Conservation (phyloP, 2,797 vertebrate genomes). For the Apogon hyalosoma region DNA sequence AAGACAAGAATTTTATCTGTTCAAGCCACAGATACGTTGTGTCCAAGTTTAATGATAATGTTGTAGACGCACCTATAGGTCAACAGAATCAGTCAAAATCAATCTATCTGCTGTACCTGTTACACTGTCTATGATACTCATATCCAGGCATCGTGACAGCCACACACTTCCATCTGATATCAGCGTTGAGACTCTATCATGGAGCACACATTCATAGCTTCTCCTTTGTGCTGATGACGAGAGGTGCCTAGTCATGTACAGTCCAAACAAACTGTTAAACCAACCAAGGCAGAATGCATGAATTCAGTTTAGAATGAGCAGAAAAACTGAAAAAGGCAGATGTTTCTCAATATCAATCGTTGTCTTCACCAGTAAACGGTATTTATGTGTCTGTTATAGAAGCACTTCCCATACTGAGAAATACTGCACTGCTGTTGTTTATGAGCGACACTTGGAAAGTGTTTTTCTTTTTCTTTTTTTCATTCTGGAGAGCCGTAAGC, state of each 20-base stretch:
- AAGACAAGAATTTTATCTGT: slow-evolving; percentile 3
- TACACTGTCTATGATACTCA: not conserved
- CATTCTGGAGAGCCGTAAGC: slow-evolving; percentile 39
- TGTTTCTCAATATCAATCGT: not conserved
- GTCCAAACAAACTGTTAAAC: slow-evolving; percentile 1
- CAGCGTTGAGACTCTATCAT: not conserved
- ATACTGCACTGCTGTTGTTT: slow-evolving; percentile 38
- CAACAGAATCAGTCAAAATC: slow-evolving; percentile 20
- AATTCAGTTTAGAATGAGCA: not conserved
- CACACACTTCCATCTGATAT: not conserved
- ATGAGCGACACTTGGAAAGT: slow-evolving; percentile 31
- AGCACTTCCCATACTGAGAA: slow-evolving; percentile 14
- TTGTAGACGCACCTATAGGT: not conserved
- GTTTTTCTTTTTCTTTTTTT: slow-evolving; percentile 28
- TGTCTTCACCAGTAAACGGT: slow-evolving; percentile 18
- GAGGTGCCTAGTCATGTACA: not conserved
- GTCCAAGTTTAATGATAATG: slow-evolving; percentile 18
- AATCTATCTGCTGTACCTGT: slow-evolving; percentile 17
- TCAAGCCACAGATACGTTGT: not conserved
- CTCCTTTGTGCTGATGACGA: not conserved
- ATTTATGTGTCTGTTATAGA: slow-evolving; percentile 18
- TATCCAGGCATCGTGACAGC: slow-evolving; percentile 9
- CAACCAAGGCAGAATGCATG: not conserved
- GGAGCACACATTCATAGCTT: slow-evolving; percentile 4
- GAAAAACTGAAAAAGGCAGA: not conserved